Evolutionary conservation across 2,888 invertebrate species (phyloP).

Genomic region (Brachycybe producta): DNA sequence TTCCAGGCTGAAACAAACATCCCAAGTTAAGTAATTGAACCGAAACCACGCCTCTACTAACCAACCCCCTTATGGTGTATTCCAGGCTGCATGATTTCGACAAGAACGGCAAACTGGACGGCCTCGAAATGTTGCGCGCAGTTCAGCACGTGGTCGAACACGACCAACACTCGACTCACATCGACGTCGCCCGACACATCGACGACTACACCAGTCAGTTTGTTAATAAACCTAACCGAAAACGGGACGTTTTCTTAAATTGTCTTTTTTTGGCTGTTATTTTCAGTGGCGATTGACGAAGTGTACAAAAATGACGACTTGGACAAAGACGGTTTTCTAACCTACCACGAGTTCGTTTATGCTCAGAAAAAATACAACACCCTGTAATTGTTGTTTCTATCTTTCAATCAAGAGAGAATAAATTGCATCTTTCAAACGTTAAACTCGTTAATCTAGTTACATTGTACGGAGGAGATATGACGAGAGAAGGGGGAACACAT

Average conservation of each 20-base stretch:
- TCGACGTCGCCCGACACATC: not conserved
- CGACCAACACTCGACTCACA: not conserved
- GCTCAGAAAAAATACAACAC: not conserved
- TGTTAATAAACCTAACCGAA: not conserved
- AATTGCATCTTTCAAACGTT: too few species aligned
- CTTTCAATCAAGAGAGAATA: too few species aligned
- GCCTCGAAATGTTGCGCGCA: conserved; percentile 73
- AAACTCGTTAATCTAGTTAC: too few species aligned
- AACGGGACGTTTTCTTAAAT: too few species aligned
- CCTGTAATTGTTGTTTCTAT: too few species aligned
- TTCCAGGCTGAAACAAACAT: too few species aligned
- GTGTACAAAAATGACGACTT: conserved; percentile 65
- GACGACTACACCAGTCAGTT: not conserved
- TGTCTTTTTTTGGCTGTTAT: not conserved
- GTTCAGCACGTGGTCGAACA: conserved; percentile 49
- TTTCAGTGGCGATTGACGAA: conserved; percentile 25
- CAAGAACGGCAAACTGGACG: conserved; percentile 76
- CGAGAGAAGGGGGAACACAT: too few species aligned
- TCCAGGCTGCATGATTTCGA: conserved; percentile 60
- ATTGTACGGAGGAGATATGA: too few species aligned
- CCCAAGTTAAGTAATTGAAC: too few species aligned
- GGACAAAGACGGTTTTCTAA: conserved; percentile 47
- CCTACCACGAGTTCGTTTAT: conserved; percentile 1
- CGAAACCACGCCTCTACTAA: too few species aligned
- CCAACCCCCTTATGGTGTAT: too few species aligned